These are phyloP conservation scores for Lycophotia porphyrea DNA, from an alignment of 2,888 invertebrate genomes.

Conservation along the genomic window DNA sequence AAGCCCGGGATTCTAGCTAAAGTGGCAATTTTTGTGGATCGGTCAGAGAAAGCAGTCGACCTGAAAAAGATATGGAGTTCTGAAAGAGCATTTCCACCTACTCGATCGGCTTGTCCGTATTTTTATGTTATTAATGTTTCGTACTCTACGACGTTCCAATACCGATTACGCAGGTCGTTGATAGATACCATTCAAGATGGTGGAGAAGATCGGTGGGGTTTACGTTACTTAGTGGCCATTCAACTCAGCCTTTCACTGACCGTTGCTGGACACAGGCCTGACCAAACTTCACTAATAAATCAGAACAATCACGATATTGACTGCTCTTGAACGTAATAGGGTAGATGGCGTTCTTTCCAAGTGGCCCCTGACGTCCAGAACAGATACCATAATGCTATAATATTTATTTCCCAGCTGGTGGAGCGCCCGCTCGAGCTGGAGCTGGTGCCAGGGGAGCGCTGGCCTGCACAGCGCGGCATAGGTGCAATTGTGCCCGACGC, in stretches of 20 bases:
- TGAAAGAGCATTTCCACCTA: not conserved
- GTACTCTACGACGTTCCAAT: not conserved
- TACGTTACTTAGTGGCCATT: not conserved
- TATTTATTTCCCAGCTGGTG: constrained; percentile 89
- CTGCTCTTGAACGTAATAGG: not conserved
- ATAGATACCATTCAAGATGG: not conserved
- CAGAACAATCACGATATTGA: not conserved
- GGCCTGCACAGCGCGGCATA: constrained; percentile 92
- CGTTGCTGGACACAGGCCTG: not conserved
- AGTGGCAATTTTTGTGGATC: not conserved
- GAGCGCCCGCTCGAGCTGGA: constrained; percentile 95
- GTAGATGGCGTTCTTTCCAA: not conserved
- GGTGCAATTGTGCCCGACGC: constrained; percentile 81
- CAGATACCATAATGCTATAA: not conserved
- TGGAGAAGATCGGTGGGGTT: not conserved
- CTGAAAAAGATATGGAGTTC: not conserved
- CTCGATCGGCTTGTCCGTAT: not conserved
- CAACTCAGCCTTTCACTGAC: not conserved
- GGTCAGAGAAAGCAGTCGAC: not conserved
- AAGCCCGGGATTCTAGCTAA: not conserved
- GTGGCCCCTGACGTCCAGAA: not conserved
- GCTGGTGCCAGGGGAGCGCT: constrained; percentile 94
- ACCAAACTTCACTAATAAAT: not conserved
- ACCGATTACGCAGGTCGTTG: not conserved
- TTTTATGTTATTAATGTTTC: not conserved